These are phyloP conservation scores for Colaptes auratus DNA, from an alignment of 2,113 vertebrate genomes.

Conservation along the genomic window DNA sequence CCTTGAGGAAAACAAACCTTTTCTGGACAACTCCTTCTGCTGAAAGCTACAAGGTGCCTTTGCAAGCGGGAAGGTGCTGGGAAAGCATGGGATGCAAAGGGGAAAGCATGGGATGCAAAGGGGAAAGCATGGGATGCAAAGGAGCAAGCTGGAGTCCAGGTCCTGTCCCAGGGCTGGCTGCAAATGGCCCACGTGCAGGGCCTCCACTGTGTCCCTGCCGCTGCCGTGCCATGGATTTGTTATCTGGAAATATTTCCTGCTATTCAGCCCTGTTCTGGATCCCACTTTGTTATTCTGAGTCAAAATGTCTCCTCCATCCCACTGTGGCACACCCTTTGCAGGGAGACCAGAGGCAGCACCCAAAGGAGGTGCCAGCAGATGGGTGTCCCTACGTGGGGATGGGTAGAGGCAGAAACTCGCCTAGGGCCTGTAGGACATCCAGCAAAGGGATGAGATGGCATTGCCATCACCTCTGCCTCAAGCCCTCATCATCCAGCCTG, in stretches of 20 bases:
- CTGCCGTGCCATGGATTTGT: neutral
- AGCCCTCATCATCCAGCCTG: fast-evolving
- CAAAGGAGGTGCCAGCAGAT: neutral
- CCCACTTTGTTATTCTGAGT: conserved; percentile 5
- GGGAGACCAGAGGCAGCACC: neutral
- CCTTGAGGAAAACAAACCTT: neutral
- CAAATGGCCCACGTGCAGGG: fast-evolving
- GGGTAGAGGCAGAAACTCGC: neutral
- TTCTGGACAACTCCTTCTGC: neutral
- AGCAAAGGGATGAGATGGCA: neutral
- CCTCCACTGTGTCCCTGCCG: neutral
- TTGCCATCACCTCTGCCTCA: fast-evolving
- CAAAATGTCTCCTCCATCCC: neutral
- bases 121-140: neutral
- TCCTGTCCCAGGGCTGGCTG: fast-evolving
- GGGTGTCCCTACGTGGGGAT: neutral
- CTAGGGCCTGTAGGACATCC: neutral
- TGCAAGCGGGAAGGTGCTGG: neutral
- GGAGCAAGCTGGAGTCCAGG: neutral
- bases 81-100: neutral
- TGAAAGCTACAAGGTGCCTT: fast-evolving
- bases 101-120: fast-evolving
- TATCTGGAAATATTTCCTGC: conserved; percentile 50
- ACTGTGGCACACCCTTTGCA: neutral
- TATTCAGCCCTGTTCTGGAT: conserved; percentile 9